Evolutionary conservation across 2,797 vertebrate genomes (phyloP).

Genomic region (Spinus olivaceus): DNA sequence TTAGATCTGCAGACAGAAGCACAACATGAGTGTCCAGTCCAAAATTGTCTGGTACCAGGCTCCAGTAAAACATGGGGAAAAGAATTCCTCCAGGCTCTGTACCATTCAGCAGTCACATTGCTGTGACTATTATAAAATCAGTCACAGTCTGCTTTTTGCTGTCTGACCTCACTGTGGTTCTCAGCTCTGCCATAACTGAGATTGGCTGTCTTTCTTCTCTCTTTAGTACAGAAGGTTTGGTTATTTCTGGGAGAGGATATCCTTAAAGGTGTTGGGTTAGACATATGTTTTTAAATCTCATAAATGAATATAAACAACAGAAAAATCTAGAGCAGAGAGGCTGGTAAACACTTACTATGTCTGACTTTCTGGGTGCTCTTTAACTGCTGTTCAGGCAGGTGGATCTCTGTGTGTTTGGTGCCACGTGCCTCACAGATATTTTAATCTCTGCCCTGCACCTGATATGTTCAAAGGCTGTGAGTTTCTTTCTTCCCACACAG

Average conservation of each 20-base stretch:
- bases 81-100: neutral
- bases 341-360: neutral
- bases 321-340: neutral
- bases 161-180: neutral
- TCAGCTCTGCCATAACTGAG: neutral
- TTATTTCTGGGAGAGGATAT: neutral
- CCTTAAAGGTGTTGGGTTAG: neutral
- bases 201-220: neutral
- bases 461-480: neutral
- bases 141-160: neutral
- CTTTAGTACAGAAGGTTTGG: neutral
- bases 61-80: neutral
- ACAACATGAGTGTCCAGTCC: neutral
- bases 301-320: neutral
- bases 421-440: neutral
- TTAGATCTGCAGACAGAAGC: rapidly evolving
- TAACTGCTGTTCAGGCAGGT: neutral
- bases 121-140: neutral
- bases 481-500: neutral
- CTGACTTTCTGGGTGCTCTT: neutral
- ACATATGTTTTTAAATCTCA: neutral
- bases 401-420: neutral
- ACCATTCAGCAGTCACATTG: neutral
- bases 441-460: conserved; percentile 30
- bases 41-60: neutral